Conservation (phyloP, 2,888 invertebrate genomes). For the Physocephala rufipes region DNA sequence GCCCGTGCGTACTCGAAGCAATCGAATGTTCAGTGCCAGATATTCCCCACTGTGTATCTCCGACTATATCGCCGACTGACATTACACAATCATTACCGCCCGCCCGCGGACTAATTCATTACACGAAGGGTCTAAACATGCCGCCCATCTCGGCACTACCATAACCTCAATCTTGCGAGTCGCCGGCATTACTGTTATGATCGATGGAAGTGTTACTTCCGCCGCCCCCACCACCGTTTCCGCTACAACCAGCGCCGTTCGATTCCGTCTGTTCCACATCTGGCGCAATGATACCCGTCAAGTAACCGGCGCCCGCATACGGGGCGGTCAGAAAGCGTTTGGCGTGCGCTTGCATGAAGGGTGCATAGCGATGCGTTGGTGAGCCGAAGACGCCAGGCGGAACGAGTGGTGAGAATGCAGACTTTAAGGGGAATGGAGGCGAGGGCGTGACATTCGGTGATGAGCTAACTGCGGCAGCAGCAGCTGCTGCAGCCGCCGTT, state of each 20-base stretch:
- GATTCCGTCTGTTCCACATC: slow-evolving; percentile 65
- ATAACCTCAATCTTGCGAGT: slow-evolving; percentile 64
- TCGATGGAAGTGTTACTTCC: slow-evolving; percentile 59
- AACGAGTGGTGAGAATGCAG: slow-evolving; percentile 82
- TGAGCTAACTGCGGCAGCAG: slow-evolving; percentile 59
- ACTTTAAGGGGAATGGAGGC: slow-evolving; percentile 67
- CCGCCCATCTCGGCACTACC: slow-evolving; percentile 45
- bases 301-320: slow-evolving; percentile 83
- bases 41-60: no score
- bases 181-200: slow-evolving; percentile 63
- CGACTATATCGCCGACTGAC: not conserved
- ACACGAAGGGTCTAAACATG: slow-evolving; percentile 58
- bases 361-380: slow-evolving; percentile 64
- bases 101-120: slow-evolving; percentile 40
- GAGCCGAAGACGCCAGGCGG: slow-evolving; percentile 66
- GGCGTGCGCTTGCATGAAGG: slow-evolving; percentile 71
- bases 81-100: not conserved
- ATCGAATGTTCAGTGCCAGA: no score
- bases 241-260: slow-evolving; percentile 62
- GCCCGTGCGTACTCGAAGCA: slow-evolving; percentile 1
- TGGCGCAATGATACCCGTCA: slow-evolving; percentile 77
- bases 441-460: slow-evolving; percentile 58
- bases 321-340: slow-evolving; percentile 84
- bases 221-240: slow-evolving; percentile 56
- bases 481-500: slow-evolving; percentile 41